These are phyloP conservation scores for Luidia sarsii DNA, from an alignment of 53 echinoderm and acorn worm species.

Conservation along the genomic window DNA sequence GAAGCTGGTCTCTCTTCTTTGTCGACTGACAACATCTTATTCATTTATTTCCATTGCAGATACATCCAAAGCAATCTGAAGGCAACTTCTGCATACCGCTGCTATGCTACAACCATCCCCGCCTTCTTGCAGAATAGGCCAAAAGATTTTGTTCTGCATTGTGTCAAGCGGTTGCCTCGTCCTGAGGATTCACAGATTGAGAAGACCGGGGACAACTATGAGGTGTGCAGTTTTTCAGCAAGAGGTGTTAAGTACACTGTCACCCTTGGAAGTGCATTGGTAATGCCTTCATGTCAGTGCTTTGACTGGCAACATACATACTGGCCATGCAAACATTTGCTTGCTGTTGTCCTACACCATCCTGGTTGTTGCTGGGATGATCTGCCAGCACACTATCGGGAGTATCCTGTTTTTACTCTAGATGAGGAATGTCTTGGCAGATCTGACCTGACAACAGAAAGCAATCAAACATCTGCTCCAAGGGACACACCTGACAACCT, in stretches of 20 bases:
- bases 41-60: neutral
- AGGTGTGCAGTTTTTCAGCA: neutral
- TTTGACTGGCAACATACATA: conserved; percentile 17
- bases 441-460: too few species aligned
- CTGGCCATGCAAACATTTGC: conserved; percentile 23
- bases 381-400: neutral
- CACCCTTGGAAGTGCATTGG: neutral
- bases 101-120: neutral
- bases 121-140: conserved; percentile 2
- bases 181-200: neutral
- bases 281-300: conserved; percentile 23
- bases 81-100: neutral
- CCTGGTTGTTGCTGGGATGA: conserved; percentile 1
- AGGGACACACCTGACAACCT: too few species aligned
- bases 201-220: neutral
- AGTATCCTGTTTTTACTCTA: too few species aligned
- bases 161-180: neutral
- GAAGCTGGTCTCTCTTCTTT: too few species aligned
- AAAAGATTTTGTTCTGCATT: conserved; percentile 2
- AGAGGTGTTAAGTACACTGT: neutral
- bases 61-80: conserved; percentile 16
- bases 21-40: too few species aligned
- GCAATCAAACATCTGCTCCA: too few species aligned
- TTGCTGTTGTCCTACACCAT: neutral
- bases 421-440: too few species aligned